Evolutionary conservation across 2,888 invertebrate species (phyloP).

Genomic region (Gortyna flavago): DNA sequence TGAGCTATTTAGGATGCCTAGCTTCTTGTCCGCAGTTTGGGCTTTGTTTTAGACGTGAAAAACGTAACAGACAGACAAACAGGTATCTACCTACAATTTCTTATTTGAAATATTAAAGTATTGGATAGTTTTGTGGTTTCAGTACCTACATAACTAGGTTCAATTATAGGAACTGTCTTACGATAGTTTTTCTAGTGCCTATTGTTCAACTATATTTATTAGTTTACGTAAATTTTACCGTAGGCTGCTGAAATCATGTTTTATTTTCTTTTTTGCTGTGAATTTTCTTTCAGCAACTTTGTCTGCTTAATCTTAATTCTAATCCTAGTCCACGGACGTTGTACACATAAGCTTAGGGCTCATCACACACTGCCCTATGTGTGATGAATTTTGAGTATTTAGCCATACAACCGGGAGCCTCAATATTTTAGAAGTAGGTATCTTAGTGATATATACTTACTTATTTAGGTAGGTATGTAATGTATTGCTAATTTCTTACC

Average conservation of each 20-base stretch:
- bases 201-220: slow-evolving; percentile 20
- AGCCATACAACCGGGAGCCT: too few species aligned
- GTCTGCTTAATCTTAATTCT: background rate
- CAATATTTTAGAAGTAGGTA: too few species aligned
- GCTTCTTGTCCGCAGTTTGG: too few species aligned
- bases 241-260: slow-evolving; percentile 9
- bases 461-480: background rate
- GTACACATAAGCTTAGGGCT: background rate
- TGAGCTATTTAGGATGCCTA: too few species aligned
- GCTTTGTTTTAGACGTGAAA: too few species aligned
- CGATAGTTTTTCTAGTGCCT: slow-evolving; percentile 45
- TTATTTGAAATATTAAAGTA: slow-evolving; percentile 2
- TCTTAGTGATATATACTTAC: too few species aligned
- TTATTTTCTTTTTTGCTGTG: background rate
- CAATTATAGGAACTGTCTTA: slow-evolving; percentile 42
- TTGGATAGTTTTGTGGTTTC: slow-evolving; percentile 50
- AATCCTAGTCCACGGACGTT: background rate
- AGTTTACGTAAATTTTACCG: slow-evolving; percentile 10
- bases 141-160: slow-evolving; percentile 29
- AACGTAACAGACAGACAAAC: background rate
- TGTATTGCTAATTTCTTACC: too few species aligned
- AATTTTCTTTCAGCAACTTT: background rate
- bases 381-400: too few species aligned
- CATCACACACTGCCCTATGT: background rate
- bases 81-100: background rate